Base-by-base conservation (phyloP, 2,797 vertebrate species). In the Luscinia megarhynchos region DNA sequence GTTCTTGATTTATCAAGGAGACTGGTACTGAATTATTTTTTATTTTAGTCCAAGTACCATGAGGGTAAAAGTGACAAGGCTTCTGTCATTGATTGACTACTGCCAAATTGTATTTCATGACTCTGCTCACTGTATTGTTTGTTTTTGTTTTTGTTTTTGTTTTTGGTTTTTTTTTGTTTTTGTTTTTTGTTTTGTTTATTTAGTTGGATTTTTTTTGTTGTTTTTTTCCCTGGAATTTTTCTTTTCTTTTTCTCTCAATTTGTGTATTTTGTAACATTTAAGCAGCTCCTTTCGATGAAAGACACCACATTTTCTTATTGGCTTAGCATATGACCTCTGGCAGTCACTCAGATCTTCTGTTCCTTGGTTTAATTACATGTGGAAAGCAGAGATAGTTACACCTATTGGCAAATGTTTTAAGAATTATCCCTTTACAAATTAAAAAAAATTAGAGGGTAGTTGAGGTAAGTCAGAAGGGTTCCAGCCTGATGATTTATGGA, bases 1-100 rank as follows among this genome's bases (percentile, higher is more conserved):
- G 87, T 51, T 64, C 89, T 97, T 34, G 21, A 94, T 97, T 97
- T 97, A 89, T 97, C 96, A 97, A 92, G 67, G 54, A 95, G 84
- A 91, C 55, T 22, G 32, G 32, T 53, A 89, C 51, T 75, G 84
- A 89, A 89, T 94, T 88, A 75, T 91, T 95, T 94, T 84, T 68
- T 95, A 89, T 98, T 97, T 96, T 97, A 97, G 96, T 66, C 12
- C 63, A 96, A 97, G 78, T 87, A 84, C 84, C 79, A 89, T 59
- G 85, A 94, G 79, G 61, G 66, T 87, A 84, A 94, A 95, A 96
- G 51, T 91, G 81, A 93, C 87, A 95, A 95, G 63, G 84, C 93
- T 96, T 95, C 95, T 96, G 70, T 95, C 72, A 81, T 27, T 82
- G 63, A 89, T 70, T 92, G 85, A 96, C 67, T 94, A 64, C 85